Base-by-base conservation (phyloP, 2,888 invertebrate species). In the Physocephala rufipes region DNA sequence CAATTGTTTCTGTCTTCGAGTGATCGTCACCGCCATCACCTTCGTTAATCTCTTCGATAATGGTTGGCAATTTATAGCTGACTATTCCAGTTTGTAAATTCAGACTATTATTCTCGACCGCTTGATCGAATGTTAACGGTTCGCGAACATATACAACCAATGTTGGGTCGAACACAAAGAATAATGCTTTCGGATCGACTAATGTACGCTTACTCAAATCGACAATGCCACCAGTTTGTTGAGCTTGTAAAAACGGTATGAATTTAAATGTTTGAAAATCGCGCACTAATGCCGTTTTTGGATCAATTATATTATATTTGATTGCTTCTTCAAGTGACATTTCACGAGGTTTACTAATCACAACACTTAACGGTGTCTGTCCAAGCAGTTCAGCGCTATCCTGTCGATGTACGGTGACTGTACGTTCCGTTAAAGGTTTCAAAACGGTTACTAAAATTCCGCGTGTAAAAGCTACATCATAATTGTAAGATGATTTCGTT, bases 241-340 rank as follows among this genome's bases (percentile, higher is more conserved):
- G 79, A 30, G 92, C 93, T 80, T 89, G 87, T 77, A 88, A 88
- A 73, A 95, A 87, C 67, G 91, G 89, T 84, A 92, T 88, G 86
- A 93, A 94, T 83, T 91, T 90, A 79, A 92, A 93, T 72, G 90
- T 92, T 53, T 93, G 91, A 67, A 83, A 84, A 85, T 96, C 93
- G 87, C 93, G 93, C 7, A 95, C 89, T 51, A 94, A 91, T 16
- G 93, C 92, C 0, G 90, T 89, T 78, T 91, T 89, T 0, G 94
- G 92, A 83, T 95, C 91, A 61, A 96, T 89, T 51, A 96, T 89
- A 83, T 93, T 93, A 80, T 91, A 92, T 78, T 90, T 90, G 51
- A 96, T 91, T 1, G 95, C 95, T 86, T 95, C 94, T 74, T 93
- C 92, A 76, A 97, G 87, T 1, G 92, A 91, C 85, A 92, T 94